Base-by-base conservation (phyloP, 1,140 invertebrate genomes). In the Acromyrmex heyeri region DNA sequence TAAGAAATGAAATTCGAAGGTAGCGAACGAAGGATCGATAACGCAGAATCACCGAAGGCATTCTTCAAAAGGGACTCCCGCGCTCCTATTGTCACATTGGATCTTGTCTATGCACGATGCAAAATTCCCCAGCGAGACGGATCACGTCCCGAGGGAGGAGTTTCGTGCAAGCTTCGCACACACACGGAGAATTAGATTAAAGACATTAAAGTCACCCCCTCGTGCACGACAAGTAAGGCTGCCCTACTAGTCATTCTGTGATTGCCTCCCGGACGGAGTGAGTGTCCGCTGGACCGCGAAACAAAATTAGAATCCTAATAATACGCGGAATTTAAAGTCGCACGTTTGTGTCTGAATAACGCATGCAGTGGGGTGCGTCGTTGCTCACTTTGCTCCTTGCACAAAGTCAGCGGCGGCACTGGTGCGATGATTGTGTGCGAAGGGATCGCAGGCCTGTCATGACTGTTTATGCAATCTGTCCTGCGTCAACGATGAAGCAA, bases 251-350 rank as follows among this genome's bases (percentile, higher is more conserved):
- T 89, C 91, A 91, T 91, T 72, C 83, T 85, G 91, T 91, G 91
- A 93, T 93, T 93, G 88, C 91, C 86, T 91, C 92, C 91, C 88
- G 76, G 87, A 77, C 78, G 86, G 73, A 88, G 65, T 77, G 86
- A 90, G 86, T 73, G 88, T 61, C 88, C 88, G 88, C 82, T 89
- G 91, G 87, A 92, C 92, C 91, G 88, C 91, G 89, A 92, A 93
- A 93, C 91, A 86, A 90, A 92, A 92, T 93, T 93, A 93, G 89
- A 91, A 87, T 91, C 88, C 87, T 86, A 91, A 92, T 91, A 91
- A 92, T 91, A 91, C 76, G 86, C 73, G 73, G 88, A 91, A 91
- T 91, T 91, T 90, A 91, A 91, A 92, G 88, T 91, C 81, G 67
- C 78, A 65, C 86, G 86, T 10, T 21, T 53, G 59, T 73, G 88